phyloP scores from a whole-genome alignment of 2,113 vertebrate genomes.

The Piprites chloris region DNA sequence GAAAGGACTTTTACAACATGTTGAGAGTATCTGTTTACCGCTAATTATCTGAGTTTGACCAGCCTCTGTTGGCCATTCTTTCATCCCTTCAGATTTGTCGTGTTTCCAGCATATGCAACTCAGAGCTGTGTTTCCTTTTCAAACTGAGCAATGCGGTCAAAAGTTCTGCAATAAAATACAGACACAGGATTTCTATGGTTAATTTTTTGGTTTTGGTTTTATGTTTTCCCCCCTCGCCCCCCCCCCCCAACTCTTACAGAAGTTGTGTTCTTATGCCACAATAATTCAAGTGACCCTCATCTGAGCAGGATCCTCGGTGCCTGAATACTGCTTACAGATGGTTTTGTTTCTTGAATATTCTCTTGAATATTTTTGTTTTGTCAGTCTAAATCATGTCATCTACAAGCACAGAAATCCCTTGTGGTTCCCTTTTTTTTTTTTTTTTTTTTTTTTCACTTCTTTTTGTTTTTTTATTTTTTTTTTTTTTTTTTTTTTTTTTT shows the following conservation, averaged over 20 bases:
- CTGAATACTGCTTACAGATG: neutral
- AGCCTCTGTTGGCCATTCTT: neutral
- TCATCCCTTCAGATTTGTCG: neutral
- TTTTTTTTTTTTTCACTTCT: neutral
- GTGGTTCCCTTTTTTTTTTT: neutral
- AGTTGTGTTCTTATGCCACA: neutral
- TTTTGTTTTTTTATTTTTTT: no score
- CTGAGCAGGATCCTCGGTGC: neutral
- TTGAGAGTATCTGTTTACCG: neutral
- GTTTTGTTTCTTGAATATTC: neutral
- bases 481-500: neutral
- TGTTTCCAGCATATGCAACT: neutral
- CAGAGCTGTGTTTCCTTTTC: neutral
- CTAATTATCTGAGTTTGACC: neutral
- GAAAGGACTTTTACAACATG: neutral
- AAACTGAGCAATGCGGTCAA: fast-evolving
- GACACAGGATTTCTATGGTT: neutral
- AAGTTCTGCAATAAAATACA: neutral
- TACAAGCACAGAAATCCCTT: neutral
- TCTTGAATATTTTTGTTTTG: neutral
- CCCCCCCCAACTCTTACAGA: neutral
- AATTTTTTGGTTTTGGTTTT: fast-evolving
- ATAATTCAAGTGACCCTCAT: neutral
- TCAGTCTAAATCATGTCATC: neutral
- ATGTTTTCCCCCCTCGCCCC: fast-evolving